phyloP scores from a whole-genome alignment of 2,113 vertebrate genomes.

The Otocyon megalotis region DNA sequence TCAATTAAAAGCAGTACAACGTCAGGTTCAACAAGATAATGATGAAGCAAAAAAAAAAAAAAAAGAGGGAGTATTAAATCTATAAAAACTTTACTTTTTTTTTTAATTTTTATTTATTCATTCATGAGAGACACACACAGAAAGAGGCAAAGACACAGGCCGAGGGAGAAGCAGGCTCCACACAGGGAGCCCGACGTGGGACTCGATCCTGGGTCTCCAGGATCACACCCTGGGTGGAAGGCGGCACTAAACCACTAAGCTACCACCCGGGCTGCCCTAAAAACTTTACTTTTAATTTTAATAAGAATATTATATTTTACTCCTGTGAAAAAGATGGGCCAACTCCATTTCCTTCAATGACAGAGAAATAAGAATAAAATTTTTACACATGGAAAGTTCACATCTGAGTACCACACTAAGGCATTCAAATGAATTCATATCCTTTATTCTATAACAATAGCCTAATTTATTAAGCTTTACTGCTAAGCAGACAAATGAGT shows the following conservation, averaged over 20 bases:
- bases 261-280: no score
- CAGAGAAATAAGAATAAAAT: not conserved
- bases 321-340: not conserved
- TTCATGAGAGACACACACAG: no score
- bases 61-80: not conserved
- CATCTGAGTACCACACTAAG: constrained; percentile 67
- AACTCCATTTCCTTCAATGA: not conserved
- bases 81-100: not conserved
- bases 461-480: constrained; percentile 79
- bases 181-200: no score
- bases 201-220: no score
- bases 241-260: no score
- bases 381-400: constrained; percentile 64
- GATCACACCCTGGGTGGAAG: no score
- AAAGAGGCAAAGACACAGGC: no score
- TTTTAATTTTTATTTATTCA: no score
- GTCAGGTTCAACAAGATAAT: constrained; percentile 28
- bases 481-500: constrained; percentile 62
- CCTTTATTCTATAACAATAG: constrained; percentile 75
- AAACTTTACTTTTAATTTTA: no score
- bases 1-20: constrained; percentile 32
- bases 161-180: no score
- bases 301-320: constrained; percentile 11
- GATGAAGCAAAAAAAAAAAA: not conserved
- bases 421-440: constrained; percentile 76